phyloP scores from a whole-genome alignment of 2,888 invertebrate genomes.

The Scaptomyza flava region DNA sequence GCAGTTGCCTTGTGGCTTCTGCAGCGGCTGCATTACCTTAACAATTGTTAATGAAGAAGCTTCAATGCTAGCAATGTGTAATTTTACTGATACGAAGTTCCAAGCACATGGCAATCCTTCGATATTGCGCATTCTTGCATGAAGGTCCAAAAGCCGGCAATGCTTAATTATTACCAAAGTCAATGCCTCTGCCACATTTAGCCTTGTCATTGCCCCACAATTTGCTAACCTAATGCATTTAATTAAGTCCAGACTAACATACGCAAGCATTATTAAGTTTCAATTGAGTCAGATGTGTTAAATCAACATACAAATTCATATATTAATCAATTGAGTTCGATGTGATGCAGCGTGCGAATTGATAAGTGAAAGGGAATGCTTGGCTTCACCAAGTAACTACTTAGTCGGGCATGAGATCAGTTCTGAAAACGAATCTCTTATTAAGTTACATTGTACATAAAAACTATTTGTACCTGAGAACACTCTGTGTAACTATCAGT shows the following conservation, averaged over 20 bases:
- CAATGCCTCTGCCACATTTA: slow-evolving; percentile 42
- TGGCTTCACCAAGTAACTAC: slow-evolving; percentile 16
- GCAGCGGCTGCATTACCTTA: slow-evolving; percentile 11
- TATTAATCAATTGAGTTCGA: slow-evolving; percentile 13
- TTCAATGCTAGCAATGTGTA: slow-evolving; percentile 20
- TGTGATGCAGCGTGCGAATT: slow-evolving; percentile 31
- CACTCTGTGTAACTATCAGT: neutral
- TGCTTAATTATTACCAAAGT: slow-evolving; percentile 64
- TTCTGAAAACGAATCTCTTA: slow-evolving; percentile 50
- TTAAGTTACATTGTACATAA: slow-evolving; percentile 36
- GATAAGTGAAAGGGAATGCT: slow-evolving; percentile 65
- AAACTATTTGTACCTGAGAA: slow-evolving; percentile 2
- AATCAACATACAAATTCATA: neutral
- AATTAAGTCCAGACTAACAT: slow-evolving; percentile 66
- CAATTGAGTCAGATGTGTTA: slow-evolving; percentile 54
- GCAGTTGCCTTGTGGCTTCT: slow-evolving; percentile 38
- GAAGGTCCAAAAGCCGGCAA: slow-evolving; percentile 52
- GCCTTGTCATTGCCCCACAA: slow-evolving; percentile 20
- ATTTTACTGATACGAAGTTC: neutral
- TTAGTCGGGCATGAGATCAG: slow-evolving; percentile 63
- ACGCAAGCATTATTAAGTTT: slow-evolving; percentile 45
- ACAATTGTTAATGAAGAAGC: slow-evolving; percentile 8
- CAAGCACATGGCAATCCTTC: slow-evolving; percentile 49
- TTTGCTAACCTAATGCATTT: slow-evolving; percentile 21
- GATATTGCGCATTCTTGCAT: slow-evolving; percentile 65